Evolutionary conservation across 2,113 vertebrate species (phyloP).

Genomic region (Bagarius yarrelli): DNA sequence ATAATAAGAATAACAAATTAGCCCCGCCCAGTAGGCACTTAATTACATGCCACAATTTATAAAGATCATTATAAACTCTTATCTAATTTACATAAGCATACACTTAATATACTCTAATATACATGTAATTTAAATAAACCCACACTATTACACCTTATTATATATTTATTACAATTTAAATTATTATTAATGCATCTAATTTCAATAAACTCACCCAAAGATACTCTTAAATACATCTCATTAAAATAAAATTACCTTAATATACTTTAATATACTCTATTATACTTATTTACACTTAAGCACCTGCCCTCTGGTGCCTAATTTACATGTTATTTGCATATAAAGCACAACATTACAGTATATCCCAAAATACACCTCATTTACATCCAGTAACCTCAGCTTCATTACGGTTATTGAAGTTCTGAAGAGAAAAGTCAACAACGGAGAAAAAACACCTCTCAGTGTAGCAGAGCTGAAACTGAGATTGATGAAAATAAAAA

Average conservation of each 20-base stretch:
- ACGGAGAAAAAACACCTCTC: background rate
- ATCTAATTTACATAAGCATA: background rate
- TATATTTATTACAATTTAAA: no score
- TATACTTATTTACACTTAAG: no score
- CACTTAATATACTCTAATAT: no score
- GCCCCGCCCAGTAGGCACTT: background rate
- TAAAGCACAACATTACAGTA: background rate
- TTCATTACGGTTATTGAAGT: background rate
- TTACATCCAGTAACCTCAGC: background rate
- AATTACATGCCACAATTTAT: background rate
- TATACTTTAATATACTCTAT: no score
- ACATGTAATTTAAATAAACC: background rate
- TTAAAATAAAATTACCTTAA: background rate
- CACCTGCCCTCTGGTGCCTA: background rate
- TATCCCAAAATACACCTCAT: background rate
- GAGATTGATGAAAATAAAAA: background rate
- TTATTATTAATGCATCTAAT: background rate
- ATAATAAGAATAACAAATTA: background rate
- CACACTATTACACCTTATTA: background rate
- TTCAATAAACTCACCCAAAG: background rate
- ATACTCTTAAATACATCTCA: background rate
- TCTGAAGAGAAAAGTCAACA: background rate
- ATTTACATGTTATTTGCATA: constrained; percentile 6
- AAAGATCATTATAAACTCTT: background rate
- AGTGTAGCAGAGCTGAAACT: background rate